Conservation (phyloP, 2,113 vertebrate genomes). For the Pelecanus crispus region DNA sequence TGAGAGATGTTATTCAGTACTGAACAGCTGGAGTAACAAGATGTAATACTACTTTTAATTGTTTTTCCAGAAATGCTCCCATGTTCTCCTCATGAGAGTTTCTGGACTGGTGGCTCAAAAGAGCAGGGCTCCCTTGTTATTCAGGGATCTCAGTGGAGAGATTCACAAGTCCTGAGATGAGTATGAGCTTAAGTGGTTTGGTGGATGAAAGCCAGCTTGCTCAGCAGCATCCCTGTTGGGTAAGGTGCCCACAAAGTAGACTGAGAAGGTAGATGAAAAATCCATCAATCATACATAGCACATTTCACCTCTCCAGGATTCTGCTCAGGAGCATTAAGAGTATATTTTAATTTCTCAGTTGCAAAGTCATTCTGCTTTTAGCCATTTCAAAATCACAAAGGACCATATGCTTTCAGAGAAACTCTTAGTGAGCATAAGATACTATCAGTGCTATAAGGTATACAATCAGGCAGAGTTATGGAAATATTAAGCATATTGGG, state of each 20-base stretch:
- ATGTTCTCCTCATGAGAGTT: background rate
- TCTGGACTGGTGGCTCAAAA: background rate
- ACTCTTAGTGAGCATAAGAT: background rate
- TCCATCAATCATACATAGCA: background rate
- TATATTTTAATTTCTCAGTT: background rate
- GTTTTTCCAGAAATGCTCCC: background rate
- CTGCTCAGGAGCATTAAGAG: background rate
- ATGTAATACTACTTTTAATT: background rate
- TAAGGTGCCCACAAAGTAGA: background rate
- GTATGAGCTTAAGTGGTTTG: background rate
- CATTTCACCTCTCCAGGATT: background rate
- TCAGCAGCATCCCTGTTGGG: background rate
- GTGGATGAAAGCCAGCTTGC: background rate
- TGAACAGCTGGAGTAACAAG: background rate
- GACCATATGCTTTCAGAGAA: background rate
- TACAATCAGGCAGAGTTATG: background rate
- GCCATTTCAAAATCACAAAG: background rate
- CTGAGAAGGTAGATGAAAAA: background rate
- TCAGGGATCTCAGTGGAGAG: background rate
- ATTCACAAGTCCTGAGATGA: background rate
- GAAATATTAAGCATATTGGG: background rate
- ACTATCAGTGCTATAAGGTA: background rate
- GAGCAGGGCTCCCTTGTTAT: background rate
- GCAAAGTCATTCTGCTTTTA: conserved; percentile 46
- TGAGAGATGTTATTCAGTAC: background rate